A percentile compares a stretch with the other conserved stretches of the same genome.
phyloP scores from a whole-genome alignment of 2,888 invertebrate genomes.

The Argyra leucocephala region DNA sequence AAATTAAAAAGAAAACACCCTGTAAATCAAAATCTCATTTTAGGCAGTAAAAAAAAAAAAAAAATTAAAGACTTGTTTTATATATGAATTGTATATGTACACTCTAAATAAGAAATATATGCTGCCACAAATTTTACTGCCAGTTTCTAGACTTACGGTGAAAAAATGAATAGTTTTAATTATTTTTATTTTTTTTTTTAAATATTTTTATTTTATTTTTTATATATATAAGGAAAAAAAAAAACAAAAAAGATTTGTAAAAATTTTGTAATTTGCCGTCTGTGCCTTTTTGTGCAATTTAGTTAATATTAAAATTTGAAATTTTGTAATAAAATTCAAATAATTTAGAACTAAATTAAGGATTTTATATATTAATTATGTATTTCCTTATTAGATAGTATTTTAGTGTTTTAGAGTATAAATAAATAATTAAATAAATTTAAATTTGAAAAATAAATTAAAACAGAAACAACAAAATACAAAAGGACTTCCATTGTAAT shows the following conservation, averaged over 20 bases:
- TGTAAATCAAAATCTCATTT: not conserved
- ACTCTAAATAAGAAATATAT: not conserved
- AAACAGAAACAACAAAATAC: not conserved
- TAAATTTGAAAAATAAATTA: not conserved
- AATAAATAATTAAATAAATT: not conserved
- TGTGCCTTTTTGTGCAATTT: slow-evolving; percentile 4
- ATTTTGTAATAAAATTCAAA: not conserved
- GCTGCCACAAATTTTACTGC: not conserved
- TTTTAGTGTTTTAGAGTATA: not conserved
- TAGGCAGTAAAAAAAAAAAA: not conserved
- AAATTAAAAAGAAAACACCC: not conserved
- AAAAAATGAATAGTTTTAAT: not conserved
- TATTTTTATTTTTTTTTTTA: not conserved
- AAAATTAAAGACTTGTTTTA: not conserved
- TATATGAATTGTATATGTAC: too few species aligned
- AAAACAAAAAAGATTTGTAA: not conserved
- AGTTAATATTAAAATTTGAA: not conserved
- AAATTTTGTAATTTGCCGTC: not conserved
- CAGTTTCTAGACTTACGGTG: not conserved
- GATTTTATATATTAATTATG: not conserved
- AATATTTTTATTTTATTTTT: too few species aligned
- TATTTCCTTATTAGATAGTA: not conserved
- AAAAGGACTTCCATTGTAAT: slow-evolving; percentile 4
- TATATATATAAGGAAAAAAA: too few species aligned
- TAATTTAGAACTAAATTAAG: not conserved